Conservation (phyloP, 1,140 invertebrate genomes). For the Achroia grisella region DNA sequence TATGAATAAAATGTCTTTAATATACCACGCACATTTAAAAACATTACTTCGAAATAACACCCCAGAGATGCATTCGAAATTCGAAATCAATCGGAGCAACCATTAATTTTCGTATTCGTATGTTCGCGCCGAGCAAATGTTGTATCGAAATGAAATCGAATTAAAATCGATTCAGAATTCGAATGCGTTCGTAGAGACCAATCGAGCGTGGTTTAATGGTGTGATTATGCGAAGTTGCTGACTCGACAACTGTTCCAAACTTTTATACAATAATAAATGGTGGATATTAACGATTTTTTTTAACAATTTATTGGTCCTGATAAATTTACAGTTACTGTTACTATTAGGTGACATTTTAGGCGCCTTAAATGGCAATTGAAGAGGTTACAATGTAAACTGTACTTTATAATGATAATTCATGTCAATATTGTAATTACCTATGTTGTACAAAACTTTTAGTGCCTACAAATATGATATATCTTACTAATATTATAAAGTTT, state of each 20-base stretch:
- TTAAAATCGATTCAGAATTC: constrained; percentile 32
- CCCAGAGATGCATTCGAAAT: constrained; percentile 12
- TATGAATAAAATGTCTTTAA: no score
- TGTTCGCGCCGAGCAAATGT: constrained; percentile 22
- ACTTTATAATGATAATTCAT: no score
- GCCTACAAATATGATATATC: no score
- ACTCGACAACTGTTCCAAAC: constrained; percentile 26
- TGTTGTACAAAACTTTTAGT: no score
- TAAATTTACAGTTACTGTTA: no score
- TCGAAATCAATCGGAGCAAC: constrained; percentile 15
- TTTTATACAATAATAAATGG: not conserved
- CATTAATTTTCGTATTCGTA: constrained; percentile 14
- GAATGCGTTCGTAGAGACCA: constrained; percentile 10
- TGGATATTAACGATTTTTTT: no score
- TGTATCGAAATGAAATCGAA: constrained; percentile 40
- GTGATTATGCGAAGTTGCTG: constrained; percentile 28
- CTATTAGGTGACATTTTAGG: no score
- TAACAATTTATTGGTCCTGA: no score
- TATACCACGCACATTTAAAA: constrained; percentile 1
- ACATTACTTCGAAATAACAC: constrained; percentile 1
- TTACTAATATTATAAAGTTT: no score
- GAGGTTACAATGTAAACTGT: no score
- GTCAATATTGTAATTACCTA: no score
- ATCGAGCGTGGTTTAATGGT: constrained; percentile 19
- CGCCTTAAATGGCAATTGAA: no score